Conservation (phyloP, 1,140 invertebrate genomes). For the Nilaparvata lugens region DNA sequence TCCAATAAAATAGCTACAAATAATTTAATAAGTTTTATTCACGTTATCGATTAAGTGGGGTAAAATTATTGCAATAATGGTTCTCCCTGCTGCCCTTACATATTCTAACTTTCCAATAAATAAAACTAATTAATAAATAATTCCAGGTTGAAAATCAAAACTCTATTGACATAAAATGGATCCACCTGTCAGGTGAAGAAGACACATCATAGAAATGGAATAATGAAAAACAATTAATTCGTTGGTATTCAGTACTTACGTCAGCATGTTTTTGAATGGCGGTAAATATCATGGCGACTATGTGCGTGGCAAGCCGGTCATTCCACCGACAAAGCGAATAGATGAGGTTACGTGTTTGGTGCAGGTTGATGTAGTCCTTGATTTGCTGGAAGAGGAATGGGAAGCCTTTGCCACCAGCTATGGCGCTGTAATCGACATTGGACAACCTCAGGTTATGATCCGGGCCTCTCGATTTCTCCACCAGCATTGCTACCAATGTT, state of each 20-base stretch:
- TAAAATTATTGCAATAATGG: too few species aligned
- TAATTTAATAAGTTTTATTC: too few species aligned
- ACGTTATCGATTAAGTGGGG: too few species aligned
- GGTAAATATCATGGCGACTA: conserved; percentile 80
- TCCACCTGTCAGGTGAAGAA: too few species aligned
- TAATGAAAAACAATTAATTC: too few species aligned
- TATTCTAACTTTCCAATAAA: too few species aligned
- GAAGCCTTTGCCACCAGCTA: conserved; percentile 84
- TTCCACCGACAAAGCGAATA: conserved; percentile 86
- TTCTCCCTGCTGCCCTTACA: too few species aligned
- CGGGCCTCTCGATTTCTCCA: conserved; percentile 75
- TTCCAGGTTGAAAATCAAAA: too few species aligned
- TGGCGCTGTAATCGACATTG: conserved; percentile 66
- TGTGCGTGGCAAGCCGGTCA: conserved; percentile 72
- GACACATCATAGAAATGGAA: too few species aligned
- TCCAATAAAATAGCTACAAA: too few species aligned
- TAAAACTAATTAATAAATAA: too few species aligned
- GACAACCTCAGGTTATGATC: conserved; percentile 64
- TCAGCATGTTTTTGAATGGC: conserved; percentile 83
- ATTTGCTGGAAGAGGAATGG: conserved; percentile 92
- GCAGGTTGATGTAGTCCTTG: conserved; percentile 81
- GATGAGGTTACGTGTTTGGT: conserved; percentile 85
- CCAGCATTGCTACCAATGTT: conserved; percentile 72
- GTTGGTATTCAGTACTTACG: conserved; percentile 38
- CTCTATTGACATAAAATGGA: too few species aligned